Evolutionary conservation across 2,113 vertebrate genomes (phyloP).

Genomic region (Sylvietta virens): DNA sequence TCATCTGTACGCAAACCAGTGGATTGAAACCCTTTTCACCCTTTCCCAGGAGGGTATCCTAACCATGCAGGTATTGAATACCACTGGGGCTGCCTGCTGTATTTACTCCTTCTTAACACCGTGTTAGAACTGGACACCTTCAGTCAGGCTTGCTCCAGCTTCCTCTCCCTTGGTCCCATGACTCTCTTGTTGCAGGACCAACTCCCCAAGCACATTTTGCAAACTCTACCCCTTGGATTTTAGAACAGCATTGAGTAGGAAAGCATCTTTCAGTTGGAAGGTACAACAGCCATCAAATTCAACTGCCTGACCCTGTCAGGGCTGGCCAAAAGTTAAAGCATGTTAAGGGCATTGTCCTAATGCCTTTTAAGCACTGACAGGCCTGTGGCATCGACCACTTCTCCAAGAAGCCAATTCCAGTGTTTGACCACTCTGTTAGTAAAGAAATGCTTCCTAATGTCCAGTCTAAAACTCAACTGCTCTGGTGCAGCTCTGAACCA

Average conservation of each 20-base stretch:
- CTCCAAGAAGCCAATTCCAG: background rate
- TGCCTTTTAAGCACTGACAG: background rate
- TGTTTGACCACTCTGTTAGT: background rate
- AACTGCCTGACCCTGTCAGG: background rate
- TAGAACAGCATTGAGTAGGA: background rate
- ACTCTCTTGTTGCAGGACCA: background rate
- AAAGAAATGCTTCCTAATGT: background rate
- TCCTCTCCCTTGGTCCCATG: background rate
- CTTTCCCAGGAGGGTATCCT: background rate
- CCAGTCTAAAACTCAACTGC: background rate
- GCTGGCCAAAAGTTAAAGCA: background rate
- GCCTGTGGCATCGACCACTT: accelerated
- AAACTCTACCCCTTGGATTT: background rate
- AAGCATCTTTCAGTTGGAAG: background rate
- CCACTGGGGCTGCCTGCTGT: background rate
- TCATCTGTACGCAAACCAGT: background rate
- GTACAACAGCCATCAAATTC: background rate
- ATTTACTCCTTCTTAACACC: background rate
- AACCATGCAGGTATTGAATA: background rate
- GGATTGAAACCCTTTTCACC: background rate
- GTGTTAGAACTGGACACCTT: background rate
- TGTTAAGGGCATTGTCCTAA: background rate
- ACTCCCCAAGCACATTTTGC: background rate
- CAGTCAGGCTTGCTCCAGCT: background rate
- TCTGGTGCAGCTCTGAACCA: background rate